Base-by-base conservation (phyloP, 2,888 invertebrate species). In the Acanthococcus lagerstroemiae region DNA sequence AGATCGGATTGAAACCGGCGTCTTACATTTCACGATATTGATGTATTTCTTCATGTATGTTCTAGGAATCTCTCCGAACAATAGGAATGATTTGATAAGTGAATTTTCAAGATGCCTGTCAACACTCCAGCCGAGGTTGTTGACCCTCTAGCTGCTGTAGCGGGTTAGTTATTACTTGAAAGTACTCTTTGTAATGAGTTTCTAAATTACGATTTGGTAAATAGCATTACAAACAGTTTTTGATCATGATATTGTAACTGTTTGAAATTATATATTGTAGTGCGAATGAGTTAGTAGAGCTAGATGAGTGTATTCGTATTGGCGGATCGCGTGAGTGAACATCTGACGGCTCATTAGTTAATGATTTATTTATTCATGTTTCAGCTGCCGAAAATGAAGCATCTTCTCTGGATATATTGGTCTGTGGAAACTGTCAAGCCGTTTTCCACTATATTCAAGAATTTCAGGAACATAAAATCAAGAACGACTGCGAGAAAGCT, bases 361-460 rank as follows among this genome's bases (percentile, higher is more conserved):
- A 7, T 9, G 7, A 30, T 66, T 54, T 55, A 44, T 61, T n/a
- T n/a, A n/a, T n/a, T n/a, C n/a, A 9, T 55, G 69, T 76, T 76
- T 70, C 74, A 89, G 89, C 82, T 72, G 87, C 88, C 9, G 85
- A 87, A 79, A 84, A 86, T 71, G 85, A 88, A 74, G 83, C 88
- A 79, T 83, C 84, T 66, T 82, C 82, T 65, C 77, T 88, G 69
- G 90, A 90, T 78, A 84, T 90, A 5, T 77, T 89, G 24, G 88
- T 90, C 0, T 90, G 90, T 77, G 90, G 90, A n/a, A 83, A 84
- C 68, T 90, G 90, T 74, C 86, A 89, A 74, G 81, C 83, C 56
- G 87, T 87, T 58, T 89, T 85, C 74, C 87, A 90, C 75, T 89
- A 86, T 75, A 76, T 88, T 58, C 87, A 89, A 73, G 86, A 87